These are phyloP conservation scores for Deilephila porcellus DNA, from an alignment of 2,888 invertebrate genomes.

Conservation along the genomic window DNA sequence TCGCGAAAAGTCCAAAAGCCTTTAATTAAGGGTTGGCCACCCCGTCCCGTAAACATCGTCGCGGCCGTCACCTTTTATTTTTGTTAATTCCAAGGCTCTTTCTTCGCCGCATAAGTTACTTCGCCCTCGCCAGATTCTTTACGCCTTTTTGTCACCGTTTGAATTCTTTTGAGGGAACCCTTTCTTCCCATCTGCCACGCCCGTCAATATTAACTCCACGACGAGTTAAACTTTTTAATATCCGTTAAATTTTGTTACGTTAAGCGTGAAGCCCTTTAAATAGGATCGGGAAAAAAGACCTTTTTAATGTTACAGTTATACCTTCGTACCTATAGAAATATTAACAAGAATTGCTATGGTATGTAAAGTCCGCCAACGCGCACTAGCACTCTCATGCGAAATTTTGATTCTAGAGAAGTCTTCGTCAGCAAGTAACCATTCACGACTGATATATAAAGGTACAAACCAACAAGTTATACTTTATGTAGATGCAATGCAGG, in stretches of 20 bases:
- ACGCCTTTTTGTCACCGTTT: constrained; percentile 84
- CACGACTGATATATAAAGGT: no score
- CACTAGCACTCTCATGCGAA: no score
- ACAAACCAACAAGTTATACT: no score
- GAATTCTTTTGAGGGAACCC: constrained; percentile 83
- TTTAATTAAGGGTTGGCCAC: constrained; percentile 82
- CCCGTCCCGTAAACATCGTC: constrained; percentile 77
- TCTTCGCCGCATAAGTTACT: constrained; percentile 85
- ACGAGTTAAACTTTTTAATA: constrained; percentile 84
- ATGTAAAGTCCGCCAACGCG: no score
- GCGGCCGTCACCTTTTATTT: constrained; percentile 84
- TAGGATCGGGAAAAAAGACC: constrained; percentile 50
- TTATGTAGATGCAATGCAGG: constrained; percentile 27
- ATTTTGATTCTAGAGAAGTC: no score
- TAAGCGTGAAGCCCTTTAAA: constrained; percentile 73
- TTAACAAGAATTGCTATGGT: no score
- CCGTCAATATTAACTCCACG: constrained; percentile 85
- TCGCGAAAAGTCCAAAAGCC: constrained; percentile 84
- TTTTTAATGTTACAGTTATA: background rate
- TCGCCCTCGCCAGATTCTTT: constrained; percentile 81
- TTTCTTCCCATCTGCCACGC: constrained; percentile 82
- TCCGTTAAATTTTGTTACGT: constrained; percentile 84
- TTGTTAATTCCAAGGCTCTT: constrained; percentile 82
- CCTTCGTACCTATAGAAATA: background rate
- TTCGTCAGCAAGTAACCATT: no score